Conservation (phyloP, 2,797 vertebrate genomes). For the Masticophis lateralis region DNA sequence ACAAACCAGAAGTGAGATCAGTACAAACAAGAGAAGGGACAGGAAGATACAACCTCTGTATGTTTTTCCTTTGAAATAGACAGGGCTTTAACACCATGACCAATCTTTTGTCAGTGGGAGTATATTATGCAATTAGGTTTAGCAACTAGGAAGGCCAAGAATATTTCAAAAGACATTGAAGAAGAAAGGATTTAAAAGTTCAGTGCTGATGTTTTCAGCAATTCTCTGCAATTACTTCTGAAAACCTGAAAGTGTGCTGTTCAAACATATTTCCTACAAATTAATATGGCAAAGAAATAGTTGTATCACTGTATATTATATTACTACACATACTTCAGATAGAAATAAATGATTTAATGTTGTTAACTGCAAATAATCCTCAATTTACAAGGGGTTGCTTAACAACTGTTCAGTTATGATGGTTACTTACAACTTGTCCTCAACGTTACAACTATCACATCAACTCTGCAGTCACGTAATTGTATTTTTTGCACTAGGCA, state of each 20-base stretch:
- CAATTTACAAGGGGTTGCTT: background rate
- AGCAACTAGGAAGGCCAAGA: conserved; percentile 1
- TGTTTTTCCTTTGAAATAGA: background rate
- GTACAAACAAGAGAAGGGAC: background rate
- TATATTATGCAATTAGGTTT: background rate
- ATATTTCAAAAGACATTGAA: background rate
- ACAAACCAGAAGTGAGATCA: background rate
- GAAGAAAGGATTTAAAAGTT: background rate
- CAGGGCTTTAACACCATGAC: background rate
- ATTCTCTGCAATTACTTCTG: background rate
- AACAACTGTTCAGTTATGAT: background rate
- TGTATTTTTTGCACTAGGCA: background rate
- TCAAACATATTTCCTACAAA: background rate
- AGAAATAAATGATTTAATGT: background rate
- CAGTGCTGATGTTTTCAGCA: background rate
- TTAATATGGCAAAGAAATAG: background rate
- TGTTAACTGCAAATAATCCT: background rate
- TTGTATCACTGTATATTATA: background rate
- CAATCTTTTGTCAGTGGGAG: background rate
- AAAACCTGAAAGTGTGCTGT: background rate
- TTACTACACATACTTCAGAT: background rate
- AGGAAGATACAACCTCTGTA: background rate
- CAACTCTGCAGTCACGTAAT: background rate
- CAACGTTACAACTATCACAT: background rate
- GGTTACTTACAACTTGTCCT: background rate